phyloP scores from a whole-genome alignment of 2,113 vertebrate species.

The Mola mola region DNA sequence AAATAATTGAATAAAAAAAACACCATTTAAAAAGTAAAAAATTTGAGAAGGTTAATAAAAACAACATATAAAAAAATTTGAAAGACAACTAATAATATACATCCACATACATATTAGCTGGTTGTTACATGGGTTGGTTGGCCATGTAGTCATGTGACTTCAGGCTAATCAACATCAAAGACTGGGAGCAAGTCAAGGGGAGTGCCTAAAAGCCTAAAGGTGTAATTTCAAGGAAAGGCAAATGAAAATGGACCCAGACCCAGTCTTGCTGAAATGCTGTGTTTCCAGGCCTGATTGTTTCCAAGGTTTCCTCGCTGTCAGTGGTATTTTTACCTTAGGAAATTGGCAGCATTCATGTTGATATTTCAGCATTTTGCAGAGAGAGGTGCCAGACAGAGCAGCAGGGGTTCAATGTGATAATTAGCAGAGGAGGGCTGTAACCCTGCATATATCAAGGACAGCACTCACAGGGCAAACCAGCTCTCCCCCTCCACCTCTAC shows the following conservation, averaged over 20 bases:
- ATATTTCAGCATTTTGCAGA: conserved; percentile 39
- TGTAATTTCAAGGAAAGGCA: neutral
- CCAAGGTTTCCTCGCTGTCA: neutral
- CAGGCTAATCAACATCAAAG: too few species aligned
- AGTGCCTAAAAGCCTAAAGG: too few species aligned
- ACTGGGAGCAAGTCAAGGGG: too few species aligned
- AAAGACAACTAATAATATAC: too few species aligned
- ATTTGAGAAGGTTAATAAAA: too few species aligned
- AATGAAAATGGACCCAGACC: neutral
- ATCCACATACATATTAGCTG: too few species aligned
- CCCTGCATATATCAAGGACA: conserved; percentile 71
- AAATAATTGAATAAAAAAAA: too few species aligned
- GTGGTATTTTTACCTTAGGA: conserved; percentile 32
- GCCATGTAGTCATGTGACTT: too few species aligned
- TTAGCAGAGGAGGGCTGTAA: conserved; percentile 61
- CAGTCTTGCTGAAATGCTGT: neutral
- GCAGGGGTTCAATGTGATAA: conserved; percentile 59
- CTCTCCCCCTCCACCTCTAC: conserved; percentile 30
- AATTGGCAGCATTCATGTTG: conserved; percentile 20
- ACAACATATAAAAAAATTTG: too few species aligned
- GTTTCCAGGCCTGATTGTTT: conserved; percentile 1
- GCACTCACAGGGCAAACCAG: conserved; percentile 17
- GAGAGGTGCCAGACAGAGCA: conserved; percentile 48
- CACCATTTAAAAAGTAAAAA: too few species aligned
- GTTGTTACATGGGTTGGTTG: too few species aligned